Evolutionary conservation across 2,888 invertebrate species (phyloP).

Genomic region (Pheosia tremula): DNA sequence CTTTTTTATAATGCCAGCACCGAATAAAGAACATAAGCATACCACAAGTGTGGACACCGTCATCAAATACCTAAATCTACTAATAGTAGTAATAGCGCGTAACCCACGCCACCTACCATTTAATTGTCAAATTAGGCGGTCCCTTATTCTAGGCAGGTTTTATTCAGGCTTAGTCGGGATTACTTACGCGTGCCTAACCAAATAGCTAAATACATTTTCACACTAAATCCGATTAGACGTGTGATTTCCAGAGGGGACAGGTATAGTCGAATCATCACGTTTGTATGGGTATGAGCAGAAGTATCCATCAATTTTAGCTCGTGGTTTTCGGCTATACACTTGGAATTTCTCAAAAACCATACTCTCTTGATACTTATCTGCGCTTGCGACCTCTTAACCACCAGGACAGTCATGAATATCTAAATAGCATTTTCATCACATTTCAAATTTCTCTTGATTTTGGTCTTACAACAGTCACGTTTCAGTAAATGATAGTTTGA

Average conservation of each 20-base stretch:
- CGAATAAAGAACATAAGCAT: not conserved
- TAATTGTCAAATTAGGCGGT: slow-evolving; percentile 28
- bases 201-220: slow-evolving; percentile 26
- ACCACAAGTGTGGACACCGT: slow-evolving; percentile 17
- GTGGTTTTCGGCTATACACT: no score
- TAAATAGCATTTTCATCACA: no score
- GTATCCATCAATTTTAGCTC: no score
- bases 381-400: no score
- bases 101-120: slow-evolving; percentile 24
- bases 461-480: not conserved
- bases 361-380: no score
- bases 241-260: not conserved
- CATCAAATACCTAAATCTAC: slow-evolving; percentile 21
- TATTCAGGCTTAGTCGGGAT: slow-evolving; percentile 26
- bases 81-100: slow-evolving; percentile 23
- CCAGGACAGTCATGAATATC: no score
- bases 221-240: slow-evolving; percentile 10
- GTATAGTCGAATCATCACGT: not conserved
- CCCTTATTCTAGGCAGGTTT: slow-evolving; percentile 27
- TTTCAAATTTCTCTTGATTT: no score
- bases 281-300: not conserved
- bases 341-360: no score
- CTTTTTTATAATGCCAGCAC: not conserved
- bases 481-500: not conserved
- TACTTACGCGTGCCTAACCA: slow-evolving; percentile 16